Evolutionary conservation across 1,140 invertebrate species (phyloP).

Genomic region (Hycleus cichorii): DNA sequence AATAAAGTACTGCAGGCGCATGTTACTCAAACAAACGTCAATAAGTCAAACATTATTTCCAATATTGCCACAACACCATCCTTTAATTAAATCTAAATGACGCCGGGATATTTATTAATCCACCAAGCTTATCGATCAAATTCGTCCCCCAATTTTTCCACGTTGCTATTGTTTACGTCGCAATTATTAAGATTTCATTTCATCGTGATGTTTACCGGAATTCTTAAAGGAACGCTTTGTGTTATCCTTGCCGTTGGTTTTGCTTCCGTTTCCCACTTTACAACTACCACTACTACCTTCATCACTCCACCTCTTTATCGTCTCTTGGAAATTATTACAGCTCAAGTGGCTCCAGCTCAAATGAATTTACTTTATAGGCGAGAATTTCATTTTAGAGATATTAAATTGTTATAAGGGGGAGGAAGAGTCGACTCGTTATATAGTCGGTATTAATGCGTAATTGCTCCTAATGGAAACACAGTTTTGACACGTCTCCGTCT

Average conservation of each 20-base stretch:
- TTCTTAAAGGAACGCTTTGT: slow-evolving; percentile 6
- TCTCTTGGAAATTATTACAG: slow-evolving; percentile 16
- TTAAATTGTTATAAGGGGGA: slow-evolving; percentile 33
- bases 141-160: too few relatives aligned
- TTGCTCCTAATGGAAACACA: slow-evolving; percentile 12
- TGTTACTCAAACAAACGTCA: too few relatives aligned
- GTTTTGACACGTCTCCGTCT: slow-evolving; percentile 7
- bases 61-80: too few relatives aligned
- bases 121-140: too few relatives aligned
- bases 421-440: slow-evolving; percentile 15
- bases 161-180: slow-evolving; percentile 27
- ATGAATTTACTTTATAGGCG: slow-evolving; percentile 31
- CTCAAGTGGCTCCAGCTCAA: slow-evolving; percentile 19
- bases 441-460: slow-evolving; percentile 14
- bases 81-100: too few relatives aligned
- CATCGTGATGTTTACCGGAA: slow-evolving; percentile 34
- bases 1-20: too few relatives aligned
- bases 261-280: not conserved
- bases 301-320: not conserved
- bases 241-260: not conserved
- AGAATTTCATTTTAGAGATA: slow-evolving; percentile 18
- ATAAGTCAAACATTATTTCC: too few relatives aligned
- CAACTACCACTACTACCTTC: not conserved
- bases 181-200: slow-evolving; percentile 38
- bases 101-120: too few relatives aligned